phyloP scores from a whole-genome alignment of 2,888 invertebrate species.

The Schizotus pectinicornis region DNA sequence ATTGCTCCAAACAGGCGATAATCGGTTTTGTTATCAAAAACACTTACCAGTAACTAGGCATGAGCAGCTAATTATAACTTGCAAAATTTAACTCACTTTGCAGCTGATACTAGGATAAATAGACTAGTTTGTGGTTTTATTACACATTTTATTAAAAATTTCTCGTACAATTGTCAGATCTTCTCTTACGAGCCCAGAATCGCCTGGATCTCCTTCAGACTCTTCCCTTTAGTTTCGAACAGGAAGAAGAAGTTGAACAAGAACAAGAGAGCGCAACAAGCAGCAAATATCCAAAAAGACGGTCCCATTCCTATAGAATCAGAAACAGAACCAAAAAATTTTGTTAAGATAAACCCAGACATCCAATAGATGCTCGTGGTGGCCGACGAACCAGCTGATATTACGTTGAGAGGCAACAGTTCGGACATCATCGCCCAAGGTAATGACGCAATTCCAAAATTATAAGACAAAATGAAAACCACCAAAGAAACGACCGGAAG shows the following conservation, averaged over 20 bases:
- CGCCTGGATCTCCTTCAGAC: constrained; percentile 80
- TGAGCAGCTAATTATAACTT: too few relatives aligned
- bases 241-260: constrained; percentile 41
- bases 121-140: too few relatives aligned
- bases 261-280: constrained; percentile 37
- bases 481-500: constrained; percentile 58
- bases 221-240: constrained; percentile 82
- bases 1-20: too few relatives aligned
- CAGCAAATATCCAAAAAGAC: constrained; percentile 76
- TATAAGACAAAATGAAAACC: constrained; percentile 74
- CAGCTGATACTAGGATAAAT: constrained; percentile 68
- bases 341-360: constrained; percentile 77
- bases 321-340: constrained; percentile 69
- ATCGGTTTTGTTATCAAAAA: neutral
- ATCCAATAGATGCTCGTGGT: constrained; percentile 79
- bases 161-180: neutral
- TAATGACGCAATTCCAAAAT: constrained; percentile 73
- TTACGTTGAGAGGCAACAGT: constrained; percentile 78
- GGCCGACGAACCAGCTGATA: constrained; percentile 59
- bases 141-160: neutral
- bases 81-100: constrained; percentile 28
- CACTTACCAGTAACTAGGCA: too few relatives aligned
- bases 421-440: constrained; percentile 71
- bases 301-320: constrained; percentile 65
- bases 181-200: constrained; percentile 29